phyloP scores from a whole-genome alignment of 2,113 vertebrate genomes.

The Microcebus tavaratra region DNA sequence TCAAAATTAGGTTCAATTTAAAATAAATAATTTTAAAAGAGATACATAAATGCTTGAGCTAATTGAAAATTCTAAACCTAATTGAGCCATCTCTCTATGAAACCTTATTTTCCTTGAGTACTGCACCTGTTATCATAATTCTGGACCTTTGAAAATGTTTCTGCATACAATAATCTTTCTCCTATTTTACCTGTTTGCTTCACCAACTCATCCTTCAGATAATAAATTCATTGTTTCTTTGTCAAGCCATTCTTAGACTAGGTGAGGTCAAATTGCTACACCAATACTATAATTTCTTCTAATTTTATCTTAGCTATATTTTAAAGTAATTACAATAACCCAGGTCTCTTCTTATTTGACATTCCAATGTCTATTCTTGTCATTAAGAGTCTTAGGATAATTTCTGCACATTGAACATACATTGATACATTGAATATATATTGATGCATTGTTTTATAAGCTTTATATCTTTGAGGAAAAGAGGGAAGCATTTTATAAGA shows the following conservation, averaged over 20 bases:
- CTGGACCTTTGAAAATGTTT: neutral
- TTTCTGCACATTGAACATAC: neutral
- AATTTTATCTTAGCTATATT: neutral
- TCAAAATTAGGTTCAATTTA: neutral
- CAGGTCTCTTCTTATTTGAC: neutral
- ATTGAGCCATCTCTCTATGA: neutral
- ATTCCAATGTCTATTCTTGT: neutral
- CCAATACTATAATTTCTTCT: neutral
- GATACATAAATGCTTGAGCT: neutral
- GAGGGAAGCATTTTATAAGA: accelerated
- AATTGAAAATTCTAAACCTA: neutral
- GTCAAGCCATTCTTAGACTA: neutral
- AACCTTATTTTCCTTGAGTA: neutral
- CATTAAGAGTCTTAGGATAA: neutral
- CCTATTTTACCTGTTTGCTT: neutral
- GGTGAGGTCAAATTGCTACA: neutral
- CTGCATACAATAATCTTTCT: neutral
- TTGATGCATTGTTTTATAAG: neutral
- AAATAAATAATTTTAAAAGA: neutral
- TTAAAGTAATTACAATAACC: neutral
- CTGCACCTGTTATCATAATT: neutral
- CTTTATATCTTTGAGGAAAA: neutral
- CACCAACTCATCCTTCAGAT: neutral
- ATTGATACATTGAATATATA: neutral
- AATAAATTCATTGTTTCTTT: neutral